Conservation (phyloP, 2,797 vertebrate species). For the Gobionotothen gibberifrons region DNA sequence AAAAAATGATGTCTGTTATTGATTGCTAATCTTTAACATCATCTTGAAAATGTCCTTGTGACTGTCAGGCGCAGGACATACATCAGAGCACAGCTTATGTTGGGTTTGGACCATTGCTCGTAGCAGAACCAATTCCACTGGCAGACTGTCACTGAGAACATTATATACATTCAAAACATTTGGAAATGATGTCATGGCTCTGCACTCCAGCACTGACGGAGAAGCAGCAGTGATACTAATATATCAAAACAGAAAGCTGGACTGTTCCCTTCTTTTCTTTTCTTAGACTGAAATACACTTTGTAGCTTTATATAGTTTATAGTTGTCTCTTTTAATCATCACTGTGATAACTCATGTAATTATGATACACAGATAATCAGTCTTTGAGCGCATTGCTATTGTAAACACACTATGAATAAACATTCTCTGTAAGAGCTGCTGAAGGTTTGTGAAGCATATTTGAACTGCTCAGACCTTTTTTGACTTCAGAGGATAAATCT, state of each 20-base stretch:
- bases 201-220: conserved; percentile 51
- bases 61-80: conserved; percentile 43
- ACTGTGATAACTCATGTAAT: conserved; percentile 7
- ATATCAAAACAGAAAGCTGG: conserved; percentile 43
- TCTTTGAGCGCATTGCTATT: conserved; percentile 3
- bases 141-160: conserved; percentile 65
- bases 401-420: neutral
- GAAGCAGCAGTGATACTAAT: conserved; percentile 47
- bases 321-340: conserved; percentile 34
- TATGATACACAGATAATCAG: conserved; percentile 3
- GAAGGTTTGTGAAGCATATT: conserved; percentile 26
- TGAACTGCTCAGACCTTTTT: conserved; percentile 11
- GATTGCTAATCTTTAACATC: conserved; percentile 68
- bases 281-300: conserved; percentile 15
- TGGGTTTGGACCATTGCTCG: conserved; percentile 38
- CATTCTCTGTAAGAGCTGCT: neutral
- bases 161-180: conserved; percentile 56
- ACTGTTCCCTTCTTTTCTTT: conserved; percentile 22
- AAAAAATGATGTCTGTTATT: conserved; percentile 68
- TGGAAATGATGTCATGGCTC: conserved; percentile 63
- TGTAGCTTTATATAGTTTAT: conserved; percentile 14
- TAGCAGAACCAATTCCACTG: conserved; percentile 47
- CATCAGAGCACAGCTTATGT: conserved; percentile 54
- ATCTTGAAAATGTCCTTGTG: conserved; percentile 51
- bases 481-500: conserved; percentile 26